phyloP scores from a whole-genome alignment of 53 echinoderm and acorn worm genomes.

The Paracentrotus lividus region DNA sequence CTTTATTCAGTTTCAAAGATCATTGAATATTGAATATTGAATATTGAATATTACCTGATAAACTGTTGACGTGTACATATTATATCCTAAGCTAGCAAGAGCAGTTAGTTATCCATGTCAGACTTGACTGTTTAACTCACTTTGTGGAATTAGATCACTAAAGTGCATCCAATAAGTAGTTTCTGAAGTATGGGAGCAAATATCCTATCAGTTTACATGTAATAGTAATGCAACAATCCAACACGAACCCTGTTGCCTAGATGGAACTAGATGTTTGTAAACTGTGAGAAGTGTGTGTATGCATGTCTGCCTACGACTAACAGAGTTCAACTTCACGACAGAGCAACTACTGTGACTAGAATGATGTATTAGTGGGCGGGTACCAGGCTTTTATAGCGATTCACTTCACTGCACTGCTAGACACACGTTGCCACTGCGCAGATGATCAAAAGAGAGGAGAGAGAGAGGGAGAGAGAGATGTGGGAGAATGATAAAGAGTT shows the following conservation, averaged over 20 bases:
- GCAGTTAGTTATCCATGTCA: too few relatives aligned
- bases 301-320: too few relatives aligned
- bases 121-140: too few relatives aligned
- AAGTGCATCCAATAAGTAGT: too few relatives aligned
- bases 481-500: not conserved
- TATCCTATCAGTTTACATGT: too few relatives aligned
- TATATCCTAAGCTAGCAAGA: not conserved
- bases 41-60: not conserved
- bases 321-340: not conserved
- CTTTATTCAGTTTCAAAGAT: not conserved
- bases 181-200: too few relatives aligned
- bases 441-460: not conserved
- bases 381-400: slow-evolving; percentile 36
- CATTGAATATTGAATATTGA: too few relatives aligned
- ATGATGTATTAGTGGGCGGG: slow-evolving; percentile 32
- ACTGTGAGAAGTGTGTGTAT: not conserved
- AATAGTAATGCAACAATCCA: not conserved
- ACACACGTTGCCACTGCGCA: slow-evolving; percentile 20
- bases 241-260: not conserved
- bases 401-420: not conserved
- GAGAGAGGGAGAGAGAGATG: not conserved
- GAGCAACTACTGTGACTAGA: not conserved
- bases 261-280: not conserved
- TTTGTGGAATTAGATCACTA: too few relatives aligned
- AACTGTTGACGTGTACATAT: too few relatives aligned